Percentiles rank a stretch among this genome's conserved stretches.
These are phyloP conservation scores for Camponotus fellah DNA, from an alignment of 2,888 invertebrate species.

Conservation along the genomic window DNA sequence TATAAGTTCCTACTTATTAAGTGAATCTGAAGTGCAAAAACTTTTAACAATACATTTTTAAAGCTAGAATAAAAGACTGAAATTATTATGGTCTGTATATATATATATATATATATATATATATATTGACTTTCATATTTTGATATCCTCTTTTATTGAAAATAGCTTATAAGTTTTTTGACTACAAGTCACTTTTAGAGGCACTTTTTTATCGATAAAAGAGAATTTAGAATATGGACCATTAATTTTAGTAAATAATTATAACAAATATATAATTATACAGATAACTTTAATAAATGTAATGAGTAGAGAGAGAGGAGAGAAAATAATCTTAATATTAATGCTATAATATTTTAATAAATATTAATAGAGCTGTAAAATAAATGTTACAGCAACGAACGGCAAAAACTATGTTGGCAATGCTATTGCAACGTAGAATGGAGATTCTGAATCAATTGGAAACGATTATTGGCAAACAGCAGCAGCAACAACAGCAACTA, in stretches of 20 bases:
- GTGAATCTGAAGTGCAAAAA: background rate
- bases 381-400: slow-evolving; percentile 80
- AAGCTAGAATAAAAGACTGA: background rate
- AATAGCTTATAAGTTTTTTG: no score
- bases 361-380: background rate
- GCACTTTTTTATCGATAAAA: no score
- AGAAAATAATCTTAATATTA: background rate
- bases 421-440: slow-evolving; percentile 88
- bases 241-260: slow-evolving; percentile 4
- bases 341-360: slow-evolving; percentile 8
- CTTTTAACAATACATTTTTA: background rate
- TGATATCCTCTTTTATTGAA: no score
- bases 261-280: slow-evolving; percentile 1
- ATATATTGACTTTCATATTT: no score
- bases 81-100: background rate
- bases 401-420: slow-evolving; percentile 87
- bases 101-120: background rate
- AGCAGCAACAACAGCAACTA: slow-evolving; percentile 62
- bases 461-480: slow-evolving; percentile 87
- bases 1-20: background rate
- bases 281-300: background rate
- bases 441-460: slow-evolving; percentile 89
- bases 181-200: no score
- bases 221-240: no score
- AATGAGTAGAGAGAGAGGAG: no score